Percentiles rank a stretch among this genome's conserved stretches.
These are phyloP conservation scores for Eristalis arbustorum DNA, from an alignment of 2,888 invertebrate species.

Conservation along the genomic window DNA sequence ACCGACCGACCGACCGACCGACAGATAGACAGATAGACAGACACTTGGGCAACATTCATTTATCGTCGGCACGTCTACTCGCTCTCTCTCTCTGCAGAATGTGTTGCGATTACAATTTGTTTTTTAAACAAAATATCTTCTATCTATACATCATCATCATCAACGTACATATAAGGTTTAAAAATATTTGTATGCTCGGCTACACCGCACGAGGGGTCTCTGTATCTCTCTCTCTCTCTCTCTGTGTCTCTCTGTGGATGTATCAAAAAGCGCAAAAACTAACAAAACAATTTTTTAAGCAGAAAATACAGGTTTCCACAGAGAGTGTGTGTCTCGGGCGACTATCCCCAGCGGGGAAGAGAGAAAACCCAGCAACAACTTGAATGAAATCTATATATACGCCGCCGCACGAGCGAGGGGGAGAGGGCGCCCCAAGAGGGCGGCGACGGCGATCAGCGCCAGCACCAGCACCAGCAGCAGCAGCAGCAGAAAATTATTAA, in stretches of 20 bases:
- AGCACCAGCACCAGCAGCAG: no score
- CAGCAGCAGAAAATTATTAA: background rate
- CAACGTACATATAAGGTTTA: background rate
- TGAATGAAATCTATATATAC: background rate
- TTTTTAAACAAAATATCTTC: background rate
- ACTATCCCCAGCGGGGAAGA: background rate
- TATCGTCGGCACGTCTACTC: no score
- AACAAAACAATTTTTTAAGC: background rate
- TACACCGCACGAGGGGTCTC: background rate
- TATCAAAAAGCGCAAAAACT: background rate
- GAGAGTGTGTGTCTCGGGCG: background rate
- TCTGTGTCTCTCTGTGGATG: background rate
- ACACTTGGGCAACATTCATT: background rate
- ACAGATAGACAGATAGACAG: background rate
- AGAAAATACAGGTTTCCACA: background rate
- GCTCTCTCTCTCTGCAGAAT: background rate
- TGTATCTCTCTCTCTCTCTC: background rate
- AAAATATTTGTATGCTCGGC: background rate
- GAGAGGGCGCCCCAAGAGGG: no score
- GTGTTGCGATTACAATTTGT: background rate
- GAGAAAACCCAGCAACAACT: background rate
- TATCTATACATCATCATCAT: background rate
- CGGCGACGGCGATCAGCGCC: no score
- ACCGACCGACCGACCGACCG: background rate
- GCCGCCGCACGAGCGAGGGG: background rate